Percentiles rank a stretch among this genome's conserved stretches.
Evolutionary conservation across 2,888 invertebrate genomes (phyloP).

Genomic region (Saturnia pavonia): DNA sequence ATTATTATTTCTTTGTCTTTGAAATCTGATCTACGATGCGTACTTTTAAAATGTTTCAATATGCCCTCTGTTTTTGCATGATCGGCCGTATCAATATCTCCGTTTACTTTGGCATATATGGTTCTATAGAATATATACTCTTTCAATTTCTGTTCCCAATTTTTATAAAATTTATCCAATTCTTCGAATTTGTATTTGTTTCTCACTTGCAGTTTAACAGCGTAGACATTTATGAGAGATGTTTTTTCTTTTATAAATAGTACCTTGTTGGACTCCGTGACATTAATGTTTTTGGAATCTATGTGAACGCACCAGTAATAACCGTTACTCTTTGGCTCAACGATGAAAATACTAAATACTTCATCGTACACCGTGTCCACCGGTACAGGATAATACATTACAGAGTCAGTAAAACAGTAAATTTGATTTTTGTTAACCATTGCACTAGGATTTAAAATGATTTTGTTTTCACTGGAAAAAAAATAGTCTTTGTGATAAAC

Average conservation of each 20-base stretch:
- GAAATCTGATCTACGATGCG: conserved; percentile 37
- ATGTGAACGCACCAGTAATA: conserved; percentile 71
- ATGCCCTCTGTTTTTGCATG: conserved; percentile 34
- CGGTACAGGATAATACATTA: conserved; percentile 47
- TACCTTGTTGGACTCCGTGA: conserved; percentile 57
- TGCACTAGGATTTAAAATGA: conserved; percentile 49
- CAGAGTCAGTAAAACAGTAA: conserved; percentile 67
- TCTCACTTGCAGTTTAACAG: conserved; percentile 51
- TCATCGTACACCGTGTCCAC: conserved; percentile 45
- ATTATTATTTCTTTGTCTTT: conserved; percentile 44
- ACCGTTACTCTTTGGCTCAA: conserved; percentile 58
- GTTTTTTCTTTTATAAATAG: conserved; percentile 58
- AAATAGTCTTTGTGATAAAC: background rate
- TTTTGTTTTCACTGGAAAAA: conserved; percentile 52
- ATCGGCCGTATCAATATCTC: conserved; percentile 32
- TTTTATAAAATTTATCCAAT: conserved; percentile 32
- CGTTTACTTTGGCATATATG: conserved; percentile 49
- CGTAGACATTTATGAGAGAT: conserved; percentile 51
- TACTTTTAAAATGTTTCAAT: conserved; percentile 42
- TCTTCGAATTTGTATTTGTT: conserved; percentile 37
- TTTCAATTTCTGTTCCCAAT: conserved; percentile 55
- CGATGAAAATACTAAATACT: conserved; percentile 40
- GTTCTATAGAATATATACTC: conserved; percentile 61
- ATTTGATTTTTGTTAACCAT: conserved; percentile 48
- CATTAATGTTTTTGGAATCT: conserved; percentile 50